Evolutionary conservation across 2,113 vertebrate species (phyloP), one percentile per base, ranked within the genome.

Genomic region (Anthoscopus minutus): DNA sequence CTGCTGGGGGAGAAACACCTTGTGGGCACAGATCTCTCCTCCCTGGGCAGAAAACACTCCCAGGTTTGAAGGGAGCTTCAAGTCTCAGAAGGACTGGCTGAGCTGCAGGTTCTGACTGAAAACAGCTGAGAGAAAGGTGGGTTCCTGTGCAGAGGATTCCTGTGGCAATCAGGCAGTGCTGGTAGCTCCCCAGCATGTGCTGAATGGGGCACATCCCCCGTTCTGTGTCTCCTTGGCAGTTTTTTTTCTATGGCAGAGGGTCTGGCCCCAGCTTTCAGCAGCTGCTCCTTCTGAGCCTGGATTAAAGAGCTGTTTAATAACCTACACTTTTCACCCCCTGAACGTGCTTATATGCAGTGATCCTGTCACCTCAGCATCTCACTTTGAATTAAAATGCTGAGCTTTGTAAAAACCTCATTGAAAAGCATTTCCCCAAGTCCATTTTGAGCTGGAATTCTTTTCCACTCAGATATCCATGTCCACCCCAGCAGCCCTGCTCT

Each of bases 381-480:
- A 9, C 20, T 19, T 21, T 1, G 11, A 82, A 84, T 37, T 44
- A n/a, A 85, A 88, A 48, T 16, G 11, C 28, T 82, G 85, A 88
- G 44, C 31, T 91, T 38, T 64, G 44, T 48, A 16, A 82, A 85
- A 76, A 51, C 5, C 15, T 83, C 19, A 2, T 37, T 22, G 23
- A 17, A 71, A 62, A 85, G 3, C 35, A 18, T 79, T 93, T 89
- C 8, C 38, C 11, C 17, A 33, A 0, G 15, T 64, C 37, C 3
- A 1, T 31, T 77, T 48, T 25, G n/a, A 25, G 16, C 27, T 45
- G 31, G 18, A 45, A 33, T 69, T 3, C 15, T 83, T 81, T 67
- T 50, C 38, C 77, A 27, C 12, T n/a, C 0, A 0, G 16, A 3
- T 28, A 27, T 11, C 48, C 15, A 2, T 4, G 3, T 9, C 45